Percentiles rank a stretch among this genome's conserved stretches.
Conservation (phyloP, 2,113 vertebrate species). For the Cavia aperea region DNA sequence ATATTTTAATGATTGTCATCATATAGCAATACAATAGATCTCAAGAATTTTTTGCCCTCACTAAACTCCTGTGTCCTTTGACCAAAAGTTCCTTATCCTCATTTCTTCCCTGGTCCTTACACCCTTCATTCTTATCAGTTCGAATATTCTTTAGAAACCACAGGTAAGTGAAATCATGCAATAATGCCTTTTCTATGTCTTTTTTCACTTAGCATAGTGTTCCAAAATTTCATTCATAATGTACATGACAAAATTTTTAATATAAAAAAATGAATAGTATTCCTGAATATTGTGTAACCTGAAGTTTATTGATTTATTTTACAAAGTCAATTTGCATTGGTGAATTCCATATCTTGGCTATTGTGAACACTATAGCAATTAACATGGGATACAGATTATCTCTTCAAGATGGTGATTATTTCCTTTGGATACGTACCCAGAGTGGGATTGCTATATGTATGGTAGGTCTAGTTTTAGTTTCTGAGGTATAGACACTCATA, state of each 20-base stretch:
- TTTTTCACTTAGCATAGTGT: not conserved
- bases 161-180: not conserved
- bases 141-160: not conserved
- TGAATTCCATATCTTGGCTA: not conserved
- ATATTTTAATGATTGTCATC: not conserved
- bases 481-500: not conserved
- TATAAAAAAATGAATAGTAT: not conserved
- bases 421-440: not conserved
- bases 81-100: not conserved
- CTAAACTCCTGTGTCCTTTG: not conserved
- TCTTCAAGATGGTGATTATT: not conserved
- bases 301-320: not conserved
- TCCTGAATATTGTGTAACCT: not conserved
- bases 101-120: not conserved
- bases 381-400: not conserved
- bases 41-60: not conserved
- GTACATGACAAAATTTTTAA: not conserved
- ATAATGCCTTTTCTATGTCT: not conserved
- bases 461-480: not conserved
- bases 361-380: not conserved
- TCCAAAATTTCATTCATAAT: not conserved
- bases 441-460: not conserved
- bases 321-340: not conserved
- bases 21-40: not conserved
- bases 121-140: not conserved